A percentile compares a stretch with the other conserved stretches of the same genome.
Evolutionary conservation across 2,888 invertebrate species (phyloP).

Genomic region (Ferdinandea cuprea): DNA sequence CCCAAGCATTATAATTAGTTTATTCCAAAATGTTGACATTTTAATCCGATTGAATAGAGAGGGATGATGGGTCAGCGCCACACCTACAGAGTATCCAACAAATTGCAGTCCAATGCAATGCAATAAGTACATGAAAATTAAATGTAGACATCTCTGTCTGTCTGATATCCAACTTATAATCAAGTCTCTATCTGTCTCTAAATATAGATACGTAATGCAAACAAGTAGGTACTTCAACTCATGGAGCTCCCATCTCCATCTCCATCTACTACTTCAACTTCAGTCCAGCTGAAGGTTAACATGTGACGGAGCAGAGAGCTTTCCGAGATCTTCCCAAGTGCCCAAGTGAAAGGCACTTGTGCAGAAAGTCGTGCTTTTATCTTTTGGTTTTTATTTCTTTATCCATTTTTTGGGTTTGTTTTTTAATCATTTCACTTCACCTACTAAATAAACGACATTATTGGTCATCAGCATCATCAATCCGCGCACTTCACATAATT

Average conservation of each 20-base stretch:
- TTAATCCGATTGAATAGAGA: neutral
- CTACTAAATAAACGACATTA: conserved; percentile 9
- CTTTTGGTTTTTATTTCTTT: conserved; percentile 8
- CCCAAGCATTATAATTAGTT: conserved; percentile 25
- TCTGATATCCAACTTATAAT: neutral
- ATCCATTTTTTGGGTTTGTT: neutral
- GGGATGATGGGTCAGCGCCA: conserved; percentile 9
- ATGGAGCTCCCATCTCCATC: neutral
- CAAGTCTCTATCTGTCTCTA: neutral
- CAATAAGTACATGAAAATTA: conserved; percentile 12
- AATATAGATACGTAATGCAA: neutral
- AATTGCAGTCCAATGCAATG: neutral
- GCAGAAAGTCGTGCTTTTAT: conserved; percentile 17
- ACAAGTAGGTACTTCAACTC: neutral
- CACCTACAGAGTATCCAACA: conserved; percentile 43
- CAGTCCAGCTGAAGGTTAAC: conserved; percentile 56
- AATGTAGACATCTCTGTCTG: conserved; percentile 9
- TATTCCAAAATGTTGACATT: conserved; percentile 32
- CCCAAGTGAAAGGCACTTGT: conserved; percentile 59
- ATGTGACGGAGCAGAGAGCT: conserved; percentile 37
- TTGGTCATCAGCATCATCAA: conserved; percentile 17
- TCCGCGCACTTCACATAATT: conserved; percentile 40
- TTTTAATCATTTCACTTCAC: conserved; percentile 47
- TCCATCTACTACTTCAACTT: neutral
- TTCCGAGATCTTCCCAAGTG: conserved; percentile 45